phyloP scores from a whole-genome alignment of 2,113 vertebrate genomes.

The Pseudopodoces humilis region DNA sequence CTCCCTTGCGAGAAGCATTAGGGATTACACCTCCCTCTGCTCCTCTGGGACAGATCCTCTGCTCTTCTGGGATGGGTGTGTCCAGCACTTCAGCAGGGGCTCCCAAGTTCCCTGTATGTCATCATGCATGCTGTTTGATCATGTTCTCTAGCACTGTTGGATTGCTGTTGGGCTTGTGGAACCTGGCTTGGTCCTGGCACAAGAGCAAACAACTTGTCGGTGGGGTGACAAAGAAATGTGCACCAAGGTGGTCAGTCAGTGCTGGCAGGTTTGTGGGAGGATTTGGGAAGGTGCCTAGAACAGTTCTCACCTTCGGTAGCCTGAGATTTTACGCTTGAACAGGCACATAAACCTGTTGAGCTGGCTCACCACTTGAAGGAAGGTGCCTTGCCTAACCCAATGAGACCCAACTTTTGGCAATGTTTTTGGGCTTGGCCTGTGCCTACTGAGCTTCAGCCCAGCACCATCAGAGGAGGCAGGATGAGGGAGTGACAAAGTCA shows the following conservation, averaged over 20 bases:
- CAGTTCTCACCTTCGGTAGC: neutral
- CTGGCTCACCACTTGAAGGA: neutral
- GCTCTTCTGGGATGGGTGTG: neutral
- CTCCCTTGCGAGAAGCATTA: neutral
- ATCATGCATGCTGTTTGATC: neutral
- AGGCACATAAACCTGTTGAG: neutral
- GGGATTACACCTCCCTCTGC: neutral
- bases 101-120: neutral
- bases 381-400: neutral
- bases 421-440: neutral
- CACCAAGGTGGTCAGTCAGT: accelerated
- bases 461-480: neutral
- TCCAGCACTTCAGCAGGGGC: neutral
- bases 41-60: neutral
- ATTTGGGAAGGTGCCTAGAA: neutral
- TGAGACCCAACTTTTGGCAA: neutral
- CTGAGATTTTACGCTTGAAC: neutral
- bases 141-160: accelerated
- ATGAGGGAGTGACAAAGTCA: neutral
- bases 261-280: neutral
- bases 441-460: neutral
- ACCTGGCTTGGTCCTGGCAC: neutral
- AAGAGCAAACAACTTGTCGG: neutral
- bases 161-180: neutral
- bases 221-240: neutral